Evolutionary conservation across 2,113 vertebrate species (phyloP).

Genomic region (Protobothrops flavoviridis): DNA sequence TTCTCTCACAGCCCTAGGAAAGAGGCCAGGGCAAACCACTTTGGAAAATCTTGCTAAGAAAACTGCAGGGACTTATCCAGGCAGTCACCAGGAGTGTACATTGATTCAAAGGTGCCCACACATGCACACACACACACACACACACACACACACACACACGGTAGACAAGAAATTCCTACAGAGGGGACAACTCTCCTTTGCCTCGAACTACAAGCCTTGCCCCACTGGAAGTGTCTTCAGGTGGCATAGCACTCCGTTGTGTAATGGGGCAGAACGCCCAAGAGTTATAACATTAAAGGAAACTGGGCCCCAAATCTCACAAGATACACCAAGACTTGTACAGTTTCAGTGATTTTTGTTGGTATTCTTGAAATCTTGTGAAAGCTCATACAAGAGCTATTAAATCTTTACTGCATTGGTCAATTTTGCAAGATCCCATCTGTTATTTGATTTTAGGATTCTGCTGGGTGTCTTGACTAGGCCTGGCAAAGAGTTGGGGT

Average conservation of each 20-base stretch:
- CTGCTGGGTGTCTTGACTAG: background rate
- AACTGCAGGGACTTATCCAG: background rate
- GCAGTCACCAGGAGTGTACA: background rate
- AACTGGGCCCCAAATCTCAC: background rate
- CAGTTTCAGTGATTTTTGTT: background rate
- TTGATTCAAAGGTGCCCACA: background rate
- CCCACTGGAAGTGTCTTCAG: background rate
- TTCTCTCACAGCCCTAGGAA: background rate
- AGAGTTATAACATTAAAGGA: background rate
- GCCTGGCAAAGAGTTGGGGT: background rate
- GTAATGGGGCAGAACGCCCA: background rate
- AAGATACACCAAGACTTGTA: background rate
- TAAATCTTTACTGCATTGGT: background rate
- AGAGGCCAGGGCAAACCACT: background rate
- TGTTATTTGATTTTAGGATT: background rate
- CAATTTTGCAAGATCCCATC: background rate
- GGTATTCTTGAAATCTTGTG: background rate
- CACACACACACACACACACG: background rate
- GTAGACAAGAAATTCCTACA: background rate
- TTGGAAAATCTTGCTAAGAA: background rate
- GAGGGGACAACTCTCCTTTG: background rate
- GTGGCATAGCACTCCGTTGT: background rate
- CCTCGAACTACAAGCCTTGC: background rate
- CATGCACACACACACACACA: accelerated
- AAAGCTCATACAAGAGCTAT: background rate